Conservation (phyloP, 37 sponge, comb jelly and placozoan genomes). For the Dysidea cf. avara region DNA sequence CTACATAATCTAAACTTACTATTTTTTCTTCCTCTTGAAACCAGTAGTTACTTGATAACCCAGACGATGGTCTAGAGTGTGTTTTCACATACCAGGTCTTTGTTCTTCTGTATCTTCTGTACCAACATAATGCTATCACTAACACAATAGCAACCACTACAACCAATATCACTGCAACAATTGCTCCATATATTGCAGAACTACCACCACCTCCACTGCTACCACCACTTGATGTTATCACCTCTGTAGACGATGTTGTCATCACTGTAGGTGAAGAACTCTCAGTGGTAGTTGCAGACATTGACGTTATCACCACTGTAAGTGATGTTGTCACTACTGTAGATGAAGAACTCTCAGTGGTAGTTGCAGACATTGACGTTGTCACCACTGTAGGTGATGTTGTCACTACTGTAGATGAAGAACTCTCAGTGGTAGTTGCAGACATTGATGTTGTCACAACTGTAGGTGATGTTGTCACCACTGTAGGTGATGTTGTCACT, state of each 20-base stretch:
- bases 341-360: background rate
- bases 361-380: background rate
- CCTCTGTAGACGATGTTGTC: background rate
- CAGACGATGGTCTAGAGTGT: background rate
- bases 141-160: constrained; percentile 17
- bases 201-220: background rate
- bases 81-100: constrained; percentile 8
- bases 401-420: background rate
- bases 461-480: background rate
- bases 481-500: background rate
- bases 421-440: background rate
- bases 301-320: background rate
- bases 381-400: background rate
- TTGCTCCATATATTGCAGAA: background rate
- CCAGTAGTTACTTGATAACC: constrained; percentile 31
- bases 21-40: constrained; percentile 61
- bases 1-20: constrained; percentile 74
- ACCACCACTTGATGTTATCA: background rate
- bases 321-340: constrained; percentile 1
- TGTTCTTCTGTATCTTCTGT: constrained; percentile 16
- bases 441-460: background rate
- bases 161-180: constrained; percentile 11
- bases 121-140: constrained; percentile 11
- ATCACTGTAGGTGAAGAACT: background rate
- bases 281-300: background rate